These are phyloP conservation scores for Syrphus vitripennis DNA, from an alignment of 2,888 invertebrate genomes.

Conservation along the genomic window DNA sequence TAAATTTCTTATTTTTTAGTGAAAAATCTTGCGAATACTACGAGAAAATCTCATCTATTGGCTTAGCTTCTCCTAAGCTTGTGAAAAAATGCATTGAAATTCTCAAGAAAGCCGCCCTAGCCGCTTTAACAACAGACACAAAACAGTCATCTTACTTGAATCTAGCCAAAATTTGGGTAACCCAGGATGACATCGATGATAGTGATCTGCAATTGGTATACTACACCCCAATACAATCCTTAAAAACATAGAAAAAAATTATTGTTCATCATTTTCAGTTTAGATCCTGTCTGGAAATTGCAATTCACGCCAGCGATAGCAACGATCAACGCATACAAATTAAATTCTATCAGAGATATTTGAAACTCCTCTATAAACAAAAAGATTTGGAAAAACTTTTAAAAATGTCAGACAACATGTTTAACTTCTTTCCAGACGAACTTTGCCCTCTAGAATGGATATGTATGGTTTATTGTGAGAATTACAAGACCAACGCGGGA, in stretches of 20 bases:
- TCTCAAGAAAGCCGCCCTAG: constrained; percentile 70
- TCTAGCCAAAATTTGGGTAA: constrained; percentile 76
- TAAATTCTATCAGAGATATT: constrained; percentile 76
- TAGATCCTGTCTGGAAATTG: constrained; percentile 75
- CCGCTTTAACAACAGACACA: constrained; percentile 58
- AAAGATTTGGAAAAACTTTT: constrained; percentile 81
- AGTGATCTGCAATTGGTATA: constrained; percentile 74
- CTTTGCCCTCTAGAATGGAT: constrained; percentile 84
- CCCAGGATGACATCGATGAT: constrained; percentile 68
- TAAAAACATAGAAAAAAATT: neutral
- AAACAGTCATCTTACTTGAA: constrained; percentile 73
- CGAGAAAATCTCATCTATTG: constrained; percentile 75
- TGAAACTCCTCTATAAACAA: constrained; percentile 78
- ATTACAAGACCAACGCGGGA: constrained; percentile 69
- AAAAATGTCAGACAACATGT: constrained; percentile 82
- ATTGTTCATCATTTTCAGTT: constrained; percentile 72
- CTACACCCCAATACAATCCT: neutral
- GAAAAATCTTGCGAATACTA: constrained; percentile 77
- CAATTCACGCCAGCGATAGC: constrained; percentile 63
- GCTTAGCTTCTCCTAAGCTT: constrained; percentile 54
- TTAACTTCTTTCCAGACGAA: constrained; percentile 81
- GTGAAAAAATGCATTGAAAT: constrained; percentile 73
- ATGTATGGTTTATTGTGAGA: constrained; percentile 84
- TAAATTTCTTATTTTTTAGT: constrained; percentile 71
- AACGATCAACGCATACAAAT: constrained; percentile 66